phyloP scores from a whole-genome alignment of 2,888 invertebrate species.

The Linnaemya tessellans region DNA sequence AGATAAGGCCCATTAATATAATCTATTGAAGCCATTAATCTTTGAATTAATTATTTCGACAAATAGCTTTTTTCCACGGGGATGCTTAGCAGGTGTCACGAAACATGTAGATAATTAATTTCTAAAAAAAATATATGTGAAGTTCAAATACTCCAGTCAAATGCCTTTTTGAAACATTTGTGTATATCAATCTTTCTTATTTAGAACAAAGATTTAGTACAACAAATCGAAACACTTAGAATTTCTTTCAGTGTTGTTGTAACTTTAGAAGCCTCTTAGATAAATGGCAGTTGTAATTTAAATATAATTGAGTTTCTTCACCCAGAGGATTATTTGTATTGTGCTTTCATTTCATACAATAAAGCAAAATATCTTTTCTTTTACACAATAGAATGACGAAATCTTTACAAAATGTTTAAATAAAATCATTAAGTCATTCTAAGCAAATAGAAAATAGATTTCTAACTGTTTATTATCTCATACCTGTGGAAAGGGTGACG shows the following conservation, averaged over 20 bases:
- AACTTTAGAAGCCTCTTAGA: not conserved
- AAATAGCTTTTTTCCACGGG: not conserved
- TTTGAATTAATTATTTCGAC: not conserved
- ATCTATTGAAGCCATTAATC: not conserved
- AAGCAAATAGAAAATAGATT: constrained; percentile 30
- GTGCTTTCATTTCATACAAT: not conserved
- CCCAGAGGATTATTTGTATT: not conserved
- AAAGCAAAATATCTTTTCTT: not conserved
- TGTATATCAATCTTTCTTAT: no score
- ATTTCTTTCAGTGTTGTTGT: not conserved
- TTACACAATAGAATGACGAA: constrained; percentile 4
- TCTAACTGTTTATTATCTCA: constrained; percentile 63
- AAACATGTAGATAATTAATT: not conserved
- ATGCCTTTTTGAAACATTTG: no score
- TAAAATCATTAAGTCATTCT: constrained; percentile 20
- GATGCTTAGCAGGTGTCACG: not conserved
- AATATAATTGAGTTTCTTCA: not conserved
- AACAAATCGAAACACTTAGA: no score
- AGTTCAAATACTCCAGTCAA: not conserved
- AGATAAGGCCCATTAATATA: constrained; percentile 1
- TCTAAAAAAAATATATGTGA: not conserved
- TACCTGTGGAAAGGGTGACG: constrained; percentile 23
- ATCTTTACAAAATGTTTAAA: not conserved
- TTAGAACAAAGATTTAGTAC: no score
- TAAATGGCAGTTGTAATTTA: not conserved